Conservation (phyloP, 2,113 vertebrate genomes). For the Paramisgurnus dabryanus region DNA sequence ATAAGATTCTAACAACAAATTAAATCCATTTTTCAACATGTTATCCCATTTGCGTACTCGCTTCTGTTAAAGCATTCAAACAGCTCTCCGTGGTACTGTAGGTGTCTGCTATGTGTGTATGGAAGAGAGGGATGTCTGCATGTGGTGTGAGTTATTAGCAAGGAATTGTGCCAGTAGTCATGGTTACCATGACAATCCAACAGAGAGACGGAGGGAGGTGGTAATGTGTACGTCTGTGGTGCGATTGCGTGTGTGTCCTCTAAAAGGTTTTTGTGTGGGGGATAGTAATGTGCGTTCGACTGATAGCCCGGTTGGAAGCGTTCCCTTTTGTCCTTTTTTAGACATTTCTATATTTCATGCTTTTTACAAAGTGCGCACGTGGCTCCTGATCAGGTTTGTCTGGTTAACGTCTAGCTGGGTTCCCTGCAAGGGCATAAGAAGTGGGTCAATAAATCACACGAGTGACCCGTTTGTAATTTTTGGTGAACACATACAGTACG, state of each 20-base stretch:
- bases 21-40: too few relatives aligned
- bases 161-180: constrained; percentile 62
- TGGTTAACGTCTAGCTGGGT: constrained; percentile 26
- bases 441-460: constrained; percentile 40
- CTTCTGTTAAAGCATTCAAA: neutral
- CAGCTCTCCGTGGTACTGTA: too few relatives aligned
- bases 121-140: constrained; percentile 49
- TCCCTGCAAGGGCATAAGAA: constrained; percentile 35
- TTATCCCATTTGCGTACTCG: neutral
- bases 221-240: constrained; percentile 36
- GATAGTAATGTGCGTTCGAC: constrained; percentile 29
- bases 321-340: constrained; percentile 29
- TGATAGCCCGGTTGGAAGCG: constrained; percentile 5
- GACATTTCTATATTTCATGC: neutral
- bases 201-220: constrained; percentile 47
- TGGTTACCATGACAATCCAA: constrained; percentile 72
- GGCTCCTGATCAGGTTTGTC: neutral
- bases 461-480: constrained; percentile 5
- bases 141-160: constrained; percentile 61
- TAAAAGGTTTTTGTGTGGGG: constrained; percentile 26
- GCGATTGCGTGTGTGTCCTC: constrained; percentile 20
- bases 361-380: neutral
- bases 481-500: neutral
- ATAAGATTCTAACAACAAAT: too few relatives aligned
- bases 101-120: constrained; percentile 1